Evolutionary conservation across 2,113 vertebrate species (phyloP).

Genomic region (Malurus alboscapulatus): DNA sequence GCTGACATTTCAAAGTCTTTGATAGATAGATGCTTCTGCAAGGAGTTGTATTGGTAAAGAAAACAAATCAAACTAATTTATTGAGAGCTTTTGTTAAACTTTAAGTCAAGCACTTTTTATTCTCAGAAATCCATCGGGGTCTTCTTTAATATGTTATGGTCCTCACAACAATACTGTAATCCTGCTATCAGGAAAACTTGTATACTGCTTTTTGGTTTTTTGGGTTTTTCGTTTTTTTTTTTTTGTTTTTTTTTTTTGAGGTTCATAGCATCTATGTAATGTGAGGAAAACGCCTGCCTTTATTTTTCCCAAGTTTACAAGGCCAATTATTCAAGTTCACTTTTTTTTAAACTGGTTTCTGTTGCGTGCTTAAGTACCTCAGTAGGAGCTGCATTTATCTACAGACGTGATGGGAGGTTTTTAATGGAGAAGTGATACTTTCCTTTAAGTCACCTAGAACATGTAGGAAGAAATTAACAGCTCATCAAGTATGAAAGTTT

Average conservation of each 20-base stretch:
- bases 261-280: too few relatives aligned
- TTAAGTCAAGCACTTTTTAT: background rate
- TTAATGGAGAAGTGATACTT: background rate
- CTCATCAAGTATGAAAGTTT: background rate
- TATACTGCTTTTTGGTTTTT: background rate
- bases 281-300: background rate
- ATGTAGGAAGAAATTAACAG: background rate
- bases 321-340: background rate
- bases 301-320: background rate
- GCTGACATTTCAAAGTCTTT: background rate
- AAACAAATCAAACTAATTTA: background rate
- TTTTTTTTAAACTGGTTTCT: background rate
- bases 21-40: background rate
- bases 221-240: background rate
- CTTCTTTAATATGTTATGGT: background rate
- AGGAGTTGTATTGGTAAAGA: background rate
- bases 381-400: background rate
- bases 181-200: background rate
- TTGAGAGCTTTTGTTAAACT: background rate
- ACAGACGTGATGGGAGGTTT: background rate
- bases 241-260: background rate
- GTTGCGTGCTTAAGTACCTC: fast-evolving
- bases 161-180: background rate
- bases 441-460: background rate
- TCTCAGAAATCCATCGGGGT: background rate